phyloP scores from a whole-genome alignment of 2,113 vertebrate species.

The Sturnus vulgaris region DNA sequence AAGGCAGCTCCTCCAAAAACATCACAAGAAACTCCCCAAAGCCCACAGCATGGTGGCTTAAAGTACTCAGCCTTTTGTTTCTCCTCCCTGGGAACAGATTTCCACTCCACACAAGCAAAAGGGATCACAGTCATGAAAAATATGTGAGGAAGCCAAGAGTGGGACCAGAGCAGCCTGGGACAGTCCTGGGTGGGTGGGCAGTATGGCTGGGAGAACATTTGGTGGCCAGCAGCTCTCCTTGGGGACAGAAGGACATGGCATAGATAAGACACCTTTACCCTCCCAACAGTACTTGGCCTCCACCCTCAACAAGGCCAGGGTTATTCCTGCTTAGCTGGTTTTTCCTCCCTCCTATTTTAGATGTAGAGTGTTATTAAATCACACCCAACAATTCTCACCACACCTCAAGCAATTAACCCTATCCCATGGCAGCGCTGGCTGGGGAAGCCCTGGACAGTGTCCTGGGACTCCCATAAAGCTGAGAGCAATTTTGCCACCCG shows the following conservation, averaged over 20 bases:
- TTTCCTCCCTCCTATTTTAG: background rate
- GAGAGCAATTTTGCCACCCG: background rate
- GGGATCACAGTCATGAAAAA: background rate
- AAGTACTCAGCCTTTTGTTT: background rate
- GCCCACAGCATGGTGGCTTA: background rate
- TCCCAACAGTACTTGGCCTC: background rate
- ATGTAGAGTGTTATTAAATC: background rate
- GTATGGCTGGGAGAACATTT: background rate
- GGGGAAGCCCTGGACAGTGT: background rate
- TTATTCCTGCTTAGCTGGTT: background rate
- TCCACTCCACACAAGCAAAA: background rate
- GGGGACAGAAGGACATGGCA: fast-evolving
- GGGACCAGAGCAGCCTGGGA: background rate
- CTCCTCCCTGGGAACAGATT: background rate
- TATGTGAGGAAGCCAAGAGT: background rate
- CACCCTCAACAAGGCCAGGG: background rate
- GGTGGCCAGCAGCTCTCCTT: background rate
- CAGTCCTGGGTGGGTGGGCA: background rate
- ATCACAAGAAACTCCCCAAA: background rate
- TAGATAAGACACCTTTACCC: background rate
- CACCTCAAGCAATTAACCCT: background rate
- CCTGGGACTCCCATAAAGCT: background rate
- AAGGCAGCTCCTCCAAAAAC: background rate
- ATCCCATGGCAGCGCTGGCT: fast-evolving
- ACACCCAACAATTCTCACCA: background rate